Conservation (phyloP, 2,113 vertebrate genomes). For the Ptilonorhynchus violaceus region DNA sequence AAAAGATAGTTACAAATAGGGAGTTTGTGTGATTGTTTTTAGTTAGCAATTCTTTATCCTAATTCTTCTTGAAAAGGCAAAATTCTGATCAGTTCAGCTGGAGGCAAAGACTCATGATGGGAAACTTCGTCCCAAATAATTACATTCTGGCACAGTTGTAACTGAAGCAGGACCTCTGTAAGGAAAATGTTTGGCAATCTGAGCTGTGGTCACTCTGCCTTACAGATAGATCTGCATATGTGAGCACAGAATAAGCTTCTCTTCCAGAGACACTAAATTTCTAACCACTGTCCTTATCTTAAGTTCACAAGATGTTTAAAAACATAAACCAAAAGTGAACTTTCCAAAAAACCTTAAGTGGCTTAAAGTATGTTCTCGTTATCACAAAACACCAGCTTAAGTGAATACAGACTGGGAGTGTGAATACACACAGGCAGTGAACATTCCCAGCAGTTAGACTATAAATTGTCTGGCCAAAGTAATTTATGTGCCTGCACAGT, state of each 20-base stretch:
- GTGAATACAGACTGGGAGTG: not conserved
- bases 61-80: not conserved
- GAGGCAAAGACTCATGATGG: not conserved
- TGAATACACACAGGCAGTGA: not conserved
- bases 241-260: not conserved
- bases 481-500: not conserved
- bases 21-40: not conserved
- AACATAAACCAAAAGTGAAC: not conserved
- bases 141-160: not conserved
- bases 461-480: not conserved
- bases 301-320: not conserved
- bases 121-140: not conserved
- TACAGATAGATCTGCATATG: not conserved
- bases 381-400: not conserved
- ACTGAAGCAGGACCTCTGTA: not conserved
- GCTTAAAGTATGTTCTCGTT: not conserved
- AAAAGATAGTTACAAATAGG: not conserved
- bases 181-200: not conserved
- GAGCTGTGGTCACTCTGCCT: not conserved
- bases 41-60: not conserved
- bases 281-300: not conserved
- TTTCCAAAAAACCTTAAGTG: not conserved
- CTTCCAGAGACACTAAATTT: not conserved
- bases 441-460: not conserved
- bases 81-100: not conserved